These are phyloP conservation scores for Oscheius sp. DNA, from an alignment of 2,888 invertebrate genomes.

Conservation along the genomic window DNA sequence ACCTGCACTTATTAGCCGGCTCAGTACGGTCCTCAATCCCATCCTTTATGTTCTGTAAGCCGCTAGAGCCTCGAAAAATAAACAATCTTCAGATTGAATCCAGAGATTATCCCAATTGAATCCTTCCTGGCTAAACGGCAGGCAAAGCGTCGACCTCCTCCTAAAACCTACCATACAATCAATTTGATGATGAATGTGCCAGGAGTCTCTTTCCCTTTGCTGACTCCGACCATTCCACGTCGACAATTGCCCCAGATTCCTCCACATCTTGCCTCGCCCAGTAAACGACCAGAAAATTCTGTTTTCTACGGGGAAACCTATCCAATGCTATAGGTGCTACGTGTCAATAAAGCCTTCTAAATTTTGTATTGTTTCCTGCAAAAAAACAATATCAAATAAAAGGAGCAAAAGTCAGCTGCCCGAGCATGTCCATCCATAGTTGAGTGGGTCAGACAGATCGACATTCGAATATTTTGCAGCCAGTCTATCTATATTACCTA, in stretches of 20 bases:
- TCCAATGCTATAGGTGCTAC: constrained; percentile 31
- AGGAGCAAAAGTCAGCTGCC: too few relatives aligned
- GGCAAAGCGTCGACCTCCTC: constrained; percentile 47
- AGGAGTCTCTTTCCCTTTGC: constrained; percentile 58
- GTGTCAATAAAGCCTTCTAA: constrained; percentile 22
- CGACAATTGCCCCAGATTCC: constrained; percentile 56
- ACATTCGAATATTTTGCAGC: neutral
- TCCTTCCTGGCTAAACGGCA: constrained; percentile 50
- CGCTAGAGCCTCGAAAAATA: too few relatives aligned
- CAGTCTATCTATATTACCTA: neutral
- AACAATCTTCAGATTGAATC: constrained; percentile 48
- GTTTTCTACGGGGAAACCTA: constrained; percentile 21
- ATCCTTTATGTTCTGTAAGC: constrained; percentile 58
- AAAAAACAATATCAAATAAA: too few relatives aligned
- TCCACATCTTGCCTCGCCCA: constrained; percentile 57
- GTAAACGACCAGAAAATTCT: constrained; percentile 32
- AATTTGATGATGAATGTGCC: constrained; percentile 55
- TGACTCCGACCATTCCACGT: constrained; percentile 59
- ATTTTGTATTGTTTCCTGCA: neutral
- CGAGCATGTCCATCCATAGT: neutral
- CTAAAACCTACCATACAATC: constrained; percentile 60
- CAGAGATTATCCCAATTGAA: constrained; percentile 59
- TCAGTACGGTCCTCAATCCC: constrained; percentile 57
- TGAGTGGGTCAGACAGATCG: neutral
- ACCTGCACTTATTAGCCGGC: constrained; percentile 52